Conservation (phyloP, 2,888 invertebrate genomes). For the Eupeodes luniger region DNA sequence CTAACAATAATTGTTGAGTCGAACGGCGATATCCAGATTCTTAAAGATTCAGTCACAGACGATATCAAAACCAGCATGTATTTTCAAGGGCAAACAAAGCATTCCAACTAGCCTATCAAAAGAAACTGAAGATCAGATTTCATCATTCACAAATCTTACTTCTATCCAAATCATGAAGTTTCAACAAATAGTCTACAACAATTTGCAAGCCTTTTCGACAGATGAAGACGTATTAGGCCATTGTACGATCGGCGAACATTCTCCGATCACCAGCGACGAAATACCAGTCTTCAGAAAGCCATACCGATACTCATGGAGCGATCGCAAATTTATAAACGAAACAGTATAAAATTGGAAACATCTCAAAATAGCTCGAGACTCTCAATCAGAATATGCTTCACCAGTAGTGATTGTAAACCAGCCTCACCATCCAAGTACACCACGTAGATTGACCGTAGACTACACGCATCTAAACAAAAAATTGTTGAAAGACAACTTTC, state of each 20-base stretch:
- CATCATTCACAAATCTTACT: too few relatives aligned
- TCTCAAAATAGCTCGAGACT: constrained; percentile 32
- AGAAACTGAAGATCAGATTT: constrained; percentile 17
- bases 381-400: too few relatives aligned
- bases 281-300: neutral
- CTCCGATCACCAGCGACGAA: neutral
- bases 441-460: too few relatives aligned
- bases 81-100: neutral
- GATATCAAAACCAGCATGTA: neutral
- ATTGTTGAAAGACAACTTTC: constrained; percentile 28
- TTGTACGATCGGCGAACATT: constrained; percentile 35
- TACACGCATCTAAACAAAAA: constrained; percentile 32
- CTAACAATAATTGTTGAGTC: too few relatives aligned
- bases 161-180: too few relatives aligned
- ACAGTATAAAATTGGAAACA: constrained; percentile 14
- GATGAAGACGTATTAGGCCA: constrained; percentile 20
- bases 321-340: neutral
- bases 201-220: constrained; percentile 18
- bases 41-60: neutral
- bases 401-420: too few relatives aligned
- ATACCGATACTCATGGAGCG: neutral
- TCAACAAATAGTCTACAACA: too few relatives aligned
- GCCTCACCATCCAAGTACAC: too few relatives aligned
- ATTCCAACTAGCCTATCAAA: neutral
- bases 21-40: too few relatives aligned